Base-by-base conservation (phyloP, 1,140 invertebrate genomes). In the Manduca sexta region DNA sequence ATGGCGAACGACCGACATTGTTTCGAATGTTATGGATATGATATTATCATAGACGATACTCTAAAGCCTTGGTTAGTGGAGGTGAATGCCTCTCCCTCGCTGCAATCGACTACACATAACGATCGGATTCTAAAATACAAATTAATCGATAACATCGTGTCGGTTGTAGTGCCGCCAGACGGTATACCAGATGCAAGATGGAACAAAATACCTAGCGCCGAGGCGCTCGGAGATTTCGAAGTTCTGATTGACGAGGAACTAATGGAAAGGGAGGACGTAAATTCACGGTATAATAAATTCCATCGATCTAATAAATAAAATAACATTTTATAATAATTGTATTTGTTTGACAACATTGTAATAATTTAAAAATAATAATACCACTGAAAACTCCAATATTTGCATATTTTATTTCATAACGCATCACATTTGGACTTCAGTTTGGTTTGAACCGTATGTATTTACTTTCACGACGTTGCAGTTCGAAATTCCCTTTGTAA, bases 101-200 rank as follows among this genome's bases (percentile, higher is more conserved):
- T 98, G 4, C 95, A 95, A 5, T 96, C 96, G 0, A 99, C 97
- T 0, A 99, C 97, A 0, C 94, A 94, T 0, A 97, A 96, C 73
- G 97, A 99, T 79, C 88, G 97, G 59, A 97, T 98, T 64, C 88
- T 98, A 48, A 99, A 99, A 76, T 95, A 97, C 69, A 97, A 97
- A 87, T 84, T 99, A 8, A 95, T 99, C 48, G 95, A 97, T 68
- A 97, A 98, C 82, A 95, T 98, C 47, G 87, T 98, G 34, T 95
- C 95, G 16, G 92, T 98, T 40, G 94, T 98, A 1, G 76, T 98
- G 31, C 95, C 96, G 1, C 92, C 95, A 0, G 94, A 95, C 70
- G 95, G 96, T 47, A 88, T 95, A 14, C 95, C 96, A 37, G 96
- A 98, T 83, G 93, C 95, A 0, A 90, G 93, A 60, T 97, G 95